Evolutionary conservation across 2,113 vertebrate genomes (phyloP).

Genomic region (Cyphotilapia sp.): DNA sequence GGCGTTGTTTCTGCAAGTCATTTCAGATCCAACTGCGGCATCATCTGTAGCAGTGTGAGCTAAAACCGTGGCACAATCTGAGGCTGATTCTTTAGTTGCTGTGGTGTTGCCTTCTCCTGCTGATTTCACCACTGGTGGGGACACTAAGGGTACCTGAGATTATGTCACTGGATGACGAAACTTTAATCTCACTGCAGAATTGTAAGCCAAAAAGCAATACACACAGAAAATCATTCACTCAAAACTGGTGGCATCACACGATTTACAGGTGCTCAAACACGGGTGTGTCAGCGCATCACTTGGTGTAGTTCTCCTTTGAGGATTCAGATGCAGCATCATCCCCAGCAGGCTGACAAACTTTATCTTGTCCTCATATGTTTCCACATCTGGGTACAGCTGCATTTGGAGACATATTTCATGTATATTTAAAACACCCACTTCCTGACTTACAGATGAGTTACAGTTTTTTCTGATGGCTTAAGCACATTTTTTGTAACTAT

Average conservation of each 20-base stretch:
- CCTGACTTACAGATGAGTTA: neutral
- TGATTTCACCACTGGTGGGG: neutral
- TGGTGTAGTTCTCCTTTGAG: neutral
- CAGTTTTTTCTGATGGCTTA: no score
- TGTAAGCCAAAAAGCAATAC: neutral
- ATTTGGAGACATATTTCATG: neutral
- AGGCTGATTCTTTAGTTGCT: neutral
- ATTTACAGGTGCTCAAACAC: neutral
- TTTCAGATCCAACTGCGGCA: neutral
- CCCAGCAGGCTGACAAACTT: neutral
- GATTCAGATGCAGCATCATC: neutral
- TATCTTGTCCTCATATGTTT: neutral
- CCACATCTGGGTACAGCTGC: neutral
- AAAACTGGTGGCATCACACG: neutral
- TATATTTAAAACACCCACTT: neutral
- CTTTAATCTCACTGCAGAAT: neutral
- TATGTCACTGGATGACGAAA: fast-evolving
- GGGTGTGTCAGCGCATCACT: neutral
- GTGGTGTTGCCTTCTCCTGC: neutral
- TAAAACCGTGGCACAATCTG: neutral
- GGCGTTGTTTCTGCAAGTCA: neutral
- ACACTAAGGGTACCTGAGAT: neutral
- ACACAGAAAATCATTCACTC: neutral
- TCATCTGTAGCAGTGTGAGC: neutral
- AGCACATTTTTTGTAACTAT: no score